These are phyloP conservation scores for Gadopsis bispinosus DNA, from an alignment of 2,797 vertebrate genomes.

Conservation along the genomic window DNA sequence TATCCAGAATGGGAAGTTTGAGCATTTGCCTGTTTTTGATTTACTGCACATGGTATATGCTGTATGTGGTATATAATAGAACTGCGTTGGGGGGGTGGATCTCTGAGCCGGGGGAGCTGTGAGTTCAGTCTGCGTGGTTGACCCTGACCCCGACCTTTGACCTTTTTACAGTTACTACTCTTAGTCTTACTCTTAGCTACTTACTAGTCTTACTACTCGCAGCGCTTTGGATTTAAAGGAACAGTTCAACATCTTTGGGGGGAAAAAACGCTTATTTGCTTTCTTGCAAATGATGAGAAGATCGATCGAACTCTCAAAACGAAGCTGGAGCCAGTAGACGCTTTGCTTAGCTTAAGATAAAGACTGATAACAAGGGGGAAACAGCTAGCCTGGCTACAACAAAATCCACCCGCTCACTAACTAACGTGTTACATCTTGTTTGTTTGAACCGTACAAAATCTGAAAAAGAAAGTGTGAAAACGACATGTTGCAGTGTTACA, in stretches of 20 bases:
- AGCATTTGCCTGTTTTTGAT: slow-evolving; percentile 61
- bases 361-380: not conserved
- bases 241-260: no score
- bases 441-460: not conserved
- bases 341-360: not conserved
- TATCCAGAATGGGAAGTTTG: slow-evolving; percentile 46
- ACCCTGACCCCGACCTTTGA: slow-evolving; percentile 28
- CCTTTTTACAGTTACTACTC: not conserved
- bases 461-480: not conserved
- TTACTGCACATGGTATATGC: slow-evolving; percentile 58
- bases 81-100: slow-evolving; percentile 13
- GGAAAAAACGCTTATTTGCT: not conserved
- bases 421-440: not conserved
- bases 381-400: not conserved
- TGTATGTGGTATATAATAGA: slow-evolving; percentile 59
- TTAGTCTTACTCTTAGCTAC: no score
- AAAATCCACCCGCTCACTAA: not conserved
- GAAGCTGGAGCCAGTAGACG: not conserved
- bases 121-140: not conserved
- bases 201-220: no score
- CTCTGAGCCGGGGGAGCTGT: slow-evolving; percentile 8
- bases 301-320: not conserved
- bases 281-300: not conserved
- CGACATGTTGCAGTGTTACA: not conserved
- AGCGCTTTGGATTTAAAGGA: no score